Conservation (phyloP, 2,113 vertebrate genomes). For the Cavia porcellus region DNA sequence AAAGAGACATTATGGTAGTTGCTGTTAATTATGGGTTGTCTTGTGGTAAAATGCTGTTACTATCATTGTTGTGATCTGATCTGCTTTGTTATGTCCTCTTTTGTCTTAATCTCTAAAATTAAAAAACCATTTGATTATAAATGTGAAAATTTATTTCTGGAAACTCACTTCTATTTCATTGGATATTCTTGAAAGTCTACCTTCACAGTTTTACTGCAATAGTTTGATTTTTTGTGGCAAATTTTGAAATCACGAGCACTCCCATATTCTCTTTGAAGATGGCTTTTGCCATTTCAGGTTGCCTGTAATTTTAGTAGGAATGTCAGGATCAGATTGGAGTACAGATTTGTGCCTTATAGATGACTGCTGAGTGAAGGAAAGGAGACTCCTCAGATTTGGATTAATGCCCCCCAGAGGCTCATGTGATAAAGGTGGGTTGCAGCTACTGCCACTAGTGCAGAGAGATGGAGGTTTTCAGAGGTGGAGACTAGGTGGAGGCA, state of each 20-base stretch:
- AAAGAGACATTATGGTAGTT: no score
- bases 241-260: conserved; percentile 42
- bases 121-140: neutral
- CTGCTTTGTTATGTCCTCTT: no score
- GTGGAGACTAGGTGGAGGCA: neutral
- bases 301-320: neutral
- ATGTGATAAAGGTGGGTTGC: neutral
- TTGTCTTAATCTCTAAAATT: no score
- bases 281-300: neutral
- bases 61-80: no score
- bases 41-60: no score
- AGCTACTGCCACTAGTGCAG: neutral
- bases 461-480: neutral
- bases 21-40: no score
- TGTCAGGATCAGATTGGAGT: neutral
- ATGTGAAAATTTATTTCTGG: neutral
- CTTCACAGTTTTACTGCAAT: neutral
- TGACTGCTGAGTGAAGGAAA: accelerated
- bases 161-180: neutral
- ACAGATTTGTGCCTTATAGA: neutral
- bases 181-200: neutral
- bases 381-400: neutral
- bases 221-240: neutral
- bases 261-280: neutral
- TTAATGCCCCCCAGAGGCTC: no score